Evolutionary conservation across 2,888 invertebrate species (phyloP).

Genomic region (Cacoxenus indagator): DNA sequence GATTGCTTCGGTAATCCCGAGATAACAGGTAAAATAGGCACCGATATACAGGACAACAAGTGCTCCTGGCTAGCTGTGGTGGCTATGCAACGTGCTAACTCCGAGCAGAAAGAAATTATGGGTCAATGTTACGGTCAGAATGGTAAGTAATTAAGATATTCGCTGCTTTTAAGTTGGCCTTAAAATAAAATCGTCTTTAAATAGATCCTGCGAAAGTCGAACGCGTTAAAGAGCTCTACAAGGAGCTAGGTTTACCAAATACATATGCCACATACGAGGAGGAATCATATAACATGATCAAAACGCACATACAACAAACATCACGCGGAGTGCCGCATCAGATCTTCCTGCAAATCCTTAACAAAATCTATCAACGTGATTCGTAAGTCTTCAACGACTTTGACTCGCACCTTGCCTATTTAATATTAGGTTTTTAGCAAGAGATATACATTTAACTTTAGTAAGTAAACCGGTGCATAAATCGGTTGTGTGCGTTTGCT

Average conservation of each 20-base stretch:
- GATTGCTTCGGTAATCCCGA: conserved; percentile 91
- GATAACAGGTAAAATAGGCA: conserved; percentile 90
- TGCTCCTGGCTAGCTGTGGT: conserved; percentile 95
- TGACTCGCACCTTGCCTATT: conserved; percentile 26
- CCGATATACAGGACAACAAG: conserved; percentile 95
- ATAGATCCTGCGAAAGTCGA: conserved; percentile 76
- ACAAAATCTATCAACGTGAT: conserved; percentile 83
- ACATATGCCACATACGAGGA: conserved; percentile 87
- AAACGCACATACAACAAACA: conserved; percentile 87
- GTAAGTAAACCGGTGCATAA: neutral
- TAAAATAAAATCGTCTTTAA: neutral
- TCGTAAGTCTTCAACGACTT: conserved; percentile 69
- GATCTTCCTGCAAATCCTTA: conserved; percentile 84
- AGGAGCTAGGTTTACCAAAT: conserved; percentile 81
- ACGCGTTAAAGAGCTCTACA: conserved; percentile 82
- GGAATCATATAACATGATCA: conserved; percentile 84
- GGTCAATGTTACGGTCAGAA: conserved; percentile 82
- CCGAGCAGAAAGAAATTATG: conserved; percentile 80
- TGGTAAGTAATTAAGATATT: too few species aligned
- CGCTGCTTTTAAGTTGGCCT: neutral
- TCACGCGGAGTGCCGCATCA: conserved; percentile 85
- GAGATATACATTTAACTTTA: too few species aligned
- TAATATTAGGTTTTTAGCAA: conserved; percentile 20
- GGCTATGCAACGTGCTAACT: conserved; percentile 84
- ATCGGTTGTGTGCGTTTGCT: neutral